Evolutionary conservation across 2,797 vertebrate genomes (phyloP), one percentile per base, ranked within the genome.

Genomic region (Enteromius fasciolatus): DNA sequence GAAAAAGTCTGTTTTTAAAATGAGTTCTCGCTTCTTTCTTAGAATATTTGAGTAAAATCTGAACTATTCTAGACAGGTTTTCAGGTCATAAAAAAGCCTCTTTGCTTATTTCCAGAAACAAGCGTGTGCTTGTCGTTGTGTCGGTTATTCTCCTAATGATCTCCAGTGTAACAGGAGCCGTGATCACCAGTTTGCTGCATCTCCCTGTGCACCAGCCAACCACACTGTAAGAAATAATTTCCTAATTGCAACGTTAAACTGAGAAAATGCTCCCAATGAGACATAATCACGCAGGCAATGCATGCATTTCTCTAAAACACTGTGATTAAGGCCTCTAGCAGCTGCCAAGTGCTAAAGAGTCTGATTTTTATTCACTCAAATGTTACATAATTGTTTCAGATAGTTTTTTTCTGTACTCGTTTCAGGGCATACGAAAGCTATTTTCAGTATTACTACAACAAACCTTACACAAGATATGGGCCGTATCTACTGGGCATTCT

Each of bases 401-500:
- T 20, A 11, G 59, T 11, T 46, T 48, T 33, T 41, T 61, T 76
- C 57, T 63, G 39, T 63, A 39, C 11, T 12, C 9, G 79, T 50
- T 78, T 88, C 90, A 95, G 94, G 69, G 86, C 85, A 9, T 92
- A 90, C 54, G 87, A 91, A 59, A 89, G 88, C 59, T 96, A 95
- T 84, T 88, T 89, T 39, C 89, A 94, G 74, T 93, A 94, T 87
- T 96, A 95, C 88, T 97, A 97, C 85, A 92, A 92, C n/a, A 96
- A 96, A 85, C 96, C 96, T 17, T 95, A 97, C 86, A 96, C 96
- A 57, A 89, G 95, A 88, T 95, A 94, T 3, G 95, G 96, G 15
- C 96, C 96, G 0, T 97, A 96, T 91, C 90, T 97, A 28, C 90
- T 96, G 69, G 96, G 96, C 1, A 89, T 97, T 81, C 80, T 97